These are phyloP conservation scores for Norana najaformis DNA, from an alignment of 2,888 invertebrate genomes.

Conservation along the genomic window DNA sequence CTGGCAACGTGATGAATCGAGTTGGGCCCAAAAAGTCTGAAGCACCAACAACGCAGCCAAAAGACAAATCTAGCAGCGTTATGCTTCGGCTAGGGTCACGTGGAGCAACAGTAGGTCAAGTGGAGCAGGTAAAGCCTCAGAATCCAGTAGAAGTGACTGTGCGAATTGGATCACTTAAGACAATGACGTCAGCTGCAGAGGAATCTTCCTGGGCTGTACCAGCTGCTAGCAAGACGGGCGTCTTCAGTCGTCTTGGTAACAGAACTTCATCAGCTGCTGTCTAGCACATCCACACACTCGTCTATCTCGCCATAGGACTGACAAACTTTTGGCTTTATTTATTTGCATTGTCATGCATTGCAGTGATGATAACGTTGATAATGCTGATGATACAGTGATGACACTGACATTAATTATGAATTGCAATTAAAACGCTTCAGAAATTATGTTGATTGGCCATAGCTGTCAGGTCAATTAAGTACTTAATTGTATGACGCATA, in stretches of 20 bases:
- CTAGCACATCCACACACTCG: background rate
- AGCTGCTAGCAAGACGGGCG: background rate
- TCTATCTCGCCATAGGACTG: too few relatives aligned
- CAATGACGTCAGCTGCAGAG: background rate
- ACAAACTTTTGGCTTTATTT: background rate
- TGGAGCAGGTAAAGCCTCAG: background rate
- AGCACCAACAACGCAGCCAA: background rate
- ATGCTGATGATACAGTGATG: background rate
- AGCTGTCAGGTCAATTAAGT: background rate
- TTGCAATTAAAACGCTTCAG: background rate
- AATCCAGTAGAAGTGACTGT: background rate
- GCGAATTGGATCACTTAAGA: background rate
- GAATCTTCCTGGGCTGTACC: background rate
- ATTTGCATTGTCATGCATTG: background rate
- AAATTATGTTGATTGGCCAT: background rate
- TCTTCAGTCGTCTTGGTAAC: constrained; percentile 17
- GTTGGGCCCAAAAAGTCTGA: background rate
- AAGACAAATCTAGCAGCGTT: background rate
- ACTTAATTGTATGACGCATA: background rate
- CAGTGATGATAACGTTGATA: background rate
- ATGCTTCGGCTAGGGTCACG: background rate
- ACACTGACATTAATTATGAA: background rate
- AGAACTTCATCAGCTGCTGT: background rate
- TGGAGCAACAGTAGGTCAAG: background rate
- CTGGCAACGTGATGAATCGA: constrained; percentile 15